Base-by-base conservation (phyloP, 2,797 vertebrate species). In the Cossypha caffra region DNA sequence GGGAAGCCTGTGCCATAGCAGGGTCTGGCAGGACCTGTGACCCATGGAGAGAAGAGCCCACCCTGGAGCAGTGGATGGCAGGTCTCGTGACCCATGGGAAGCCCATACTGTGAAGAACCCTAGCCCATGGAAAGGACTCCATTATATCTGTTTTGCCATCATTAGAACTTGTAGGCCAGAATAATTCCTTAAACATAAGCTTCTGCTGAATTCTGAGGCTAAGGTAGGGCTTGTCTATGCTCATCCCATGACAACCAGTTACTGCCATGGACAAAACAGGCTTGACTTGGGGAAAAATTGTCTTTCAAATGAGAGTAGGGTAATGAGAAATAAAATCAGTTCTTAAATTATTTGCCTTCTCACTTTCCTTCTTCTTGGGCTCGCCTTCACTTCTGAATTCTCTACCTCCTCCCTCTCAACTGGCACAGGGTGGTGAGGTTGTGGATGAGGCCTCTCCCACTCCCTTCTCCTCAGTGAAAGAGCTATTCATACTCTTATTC, bases 321-420 rank as follows among this genome's bases (percentile, higher is more conserved):
- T 6, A 81, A 55, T 55, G 14, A 55, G 29, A 77, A 62, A 62
- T 55, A 69, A 62, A 86, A 31, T 2, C 8, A 38, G 7, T 59
- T 40, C 25, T 54, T 77, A 55, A 62, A 69, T 69, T 8, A 54
- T 26, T 52, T 48, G 0, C 7, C 4, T 10, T 2, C 5, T 42
- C 21, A 4, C 31, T 55, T 40, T 21, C 11, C 29, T 69, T 59
- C 25, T 62, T 86, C 21, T 15, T 37, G 15, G 8, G 9, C 7
- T 73, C 25, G 40, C 12, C 33, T 45, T 73, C 28, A 29, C 11
- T 52, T 47, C 33, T 33, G 21, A 38, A 23, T 66, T 67, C 52
- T 52, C 52, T 35, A 0, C 13, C 8, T 67, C 10, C 17, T 35
- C 10, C 9, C 1, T 5, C 9, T 14, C 0, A 0, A 20, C 42